phyloP scores from a whole-genome alignment of 2,113 vertebrate genomes.

The Propithecus coquereli region DNA sequence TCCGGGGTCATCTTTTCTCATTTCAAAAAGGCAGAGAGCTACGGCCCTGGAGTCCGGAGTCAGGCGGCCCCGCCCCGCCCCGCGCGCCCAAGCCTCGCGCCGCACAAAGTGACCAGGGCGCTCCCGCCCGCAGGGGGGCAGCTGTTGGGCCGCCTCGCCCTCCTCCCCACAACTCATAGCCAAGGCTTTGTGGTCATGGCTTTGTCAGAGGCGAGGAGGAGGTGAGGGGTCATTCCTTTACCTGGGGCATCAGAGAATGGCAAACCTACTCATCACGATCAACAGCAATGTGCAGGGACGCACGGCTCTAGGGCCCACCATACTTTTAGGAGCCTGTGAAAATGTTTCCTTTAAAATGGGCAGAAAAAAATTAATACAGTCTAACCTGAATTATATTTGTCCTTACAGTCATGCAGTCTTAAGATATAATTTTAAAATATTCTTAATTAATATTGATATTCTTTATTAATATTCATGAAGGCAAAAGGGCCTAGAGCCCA shows the following conservation, averaged over 20 bases:
- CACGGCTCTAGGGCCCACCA: neutral
- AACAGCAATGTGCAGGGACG: too few relatives aligned
- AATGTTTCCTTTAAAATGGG: neutral
- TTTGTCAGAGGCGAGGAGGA: neutral
- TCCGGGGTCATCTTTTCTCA: neutral
- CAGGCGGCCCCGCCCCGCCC: neutral
- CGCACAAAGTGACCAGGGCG: neutral
- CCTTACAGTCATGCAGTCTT: neutral
- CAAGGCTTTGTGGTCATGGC: neutral
- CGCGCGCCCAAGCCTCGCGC: neutral
- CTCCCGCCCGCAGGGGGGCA: neutral
- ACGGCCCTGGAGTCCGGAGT: neutral
- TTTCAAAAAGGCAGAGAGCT: neutral
- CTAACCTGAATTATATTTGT: neutral
- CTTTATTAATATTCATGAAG: neutral
- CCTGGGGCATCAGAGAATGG: neutral
- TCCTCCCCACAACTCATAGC: fast-evolving
- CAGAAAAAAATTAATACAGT: neutral
- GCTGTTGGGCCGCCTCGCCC: neutral
- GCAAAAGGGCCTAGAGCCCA: neutral
- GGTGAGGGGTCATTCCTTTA: neutral
- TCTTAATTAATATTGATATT: neutral
- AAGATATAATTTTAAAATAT: neutral
- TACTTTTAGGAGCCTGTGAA: neutral
- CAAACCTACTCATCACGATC: neutral